These are phyloP conservation scores for Ips nitidus DNA, from an alignment of 1,140 invertebrate genomes.

Conservation along the genomic window DNA sequence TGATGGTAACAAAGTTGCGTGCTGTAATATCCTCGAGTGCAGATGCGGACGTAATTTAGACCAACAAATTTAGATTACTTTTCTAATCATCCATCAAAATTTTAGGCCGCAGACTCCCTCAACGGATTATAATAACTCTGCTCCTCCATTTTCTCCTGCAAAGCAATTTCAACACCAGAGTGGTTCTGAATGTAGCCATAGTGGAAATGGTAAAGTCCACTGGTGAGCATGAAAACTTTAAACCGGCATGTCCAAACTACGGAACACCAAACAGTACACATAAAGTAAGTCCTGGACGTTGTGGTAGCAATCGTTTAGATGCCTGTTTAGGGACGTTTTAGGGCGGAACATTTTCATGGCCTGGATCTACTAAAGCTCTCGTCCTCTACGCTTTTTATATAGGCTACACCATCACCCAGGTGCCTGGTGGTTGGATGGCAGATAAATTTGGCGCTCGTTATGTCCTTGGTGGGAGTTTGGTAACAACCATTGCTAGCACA, in stretches of 20 bases:
- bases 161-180: slow-evolving; percentile 27
- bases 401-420: slow-evolving; percentile 28
- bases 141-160: slow-evolving; percentile 32
- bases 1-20: background rate
- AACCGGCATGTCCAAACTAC: slow-evolving; percentile 7
- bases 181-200: slow-evolving; percentile 38
- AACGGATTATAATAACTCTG: slow-evolving; percentile 25
- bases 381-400: slow-evolving; percentile 30
- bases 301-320: no score
- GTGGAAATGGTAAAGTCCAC: slow-evolving; percentile 29
- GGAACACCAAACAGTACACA: background rate
- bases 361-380: slow-evolving; percentile 1
- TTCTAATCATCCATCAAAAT: background rate
- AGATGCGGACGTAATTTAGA: slow-evolving; percentile 5
- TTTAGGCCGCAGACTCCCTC: background rate
- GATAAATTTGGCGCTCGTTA: slow-evolving; percentile 32
- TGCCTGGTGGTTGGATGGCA: slow-evolving; percentile 36
- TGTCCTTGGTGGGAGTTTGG: slow-evolving; percentile 23
- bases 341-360: slow-evolving; percentile 30
- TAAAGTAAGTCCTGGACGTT: no score
- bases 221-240: background rate
- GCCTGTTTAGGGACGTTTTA: background rate
- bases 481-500: slow-evolving; percentile 15
- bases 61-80: no score
- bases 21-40: slow-evolving; percentile 7